Base-by-base conservation (phyloP, 1,140 invertebrate genomes). In the Probaryconus sp. region DNA sequence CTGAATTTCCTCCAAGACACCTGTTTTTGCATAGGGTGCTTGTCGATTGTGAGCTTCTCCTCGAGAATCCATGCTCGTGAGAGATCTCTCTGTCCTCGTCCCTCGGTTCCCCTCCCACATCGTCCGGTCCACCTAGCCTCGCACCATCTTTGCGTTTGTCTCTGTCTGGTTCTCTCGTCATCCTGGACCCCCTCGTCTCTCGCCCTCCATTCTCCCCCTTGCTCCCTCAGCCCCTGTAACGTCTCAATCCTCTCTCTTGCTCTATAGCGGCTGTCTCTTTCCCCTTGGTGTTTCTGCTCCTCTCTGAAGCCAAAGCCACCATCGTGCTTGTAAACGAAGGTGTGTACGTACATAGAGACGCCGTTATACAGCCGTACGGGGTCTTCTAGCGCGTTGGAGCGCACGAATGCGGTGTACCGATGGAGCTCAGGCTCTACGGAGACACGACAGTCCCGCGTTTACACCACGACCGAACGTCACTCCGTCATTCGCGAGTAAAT, bases 251-350 rank as follows among this genome's bases (percentile, higher is more conserved):
- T 38, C 35, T 24, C 38, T 7, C 16, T 7, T 43, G 2, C 16
- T 11, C 38, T 9, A 5, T 3, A 5, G 21, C 24, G 2, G 5
- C 14, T 10, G 35, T 47, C 18, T n/a, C 2, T 43, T 38, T n/a
- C 7, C 28, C 21, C 40, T 24, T 13, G 6, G n/a, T 14, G 17
- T 38, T 16, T 10, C 38, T 24, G 14, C 47, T 48, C 11, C 48
- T 45, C 28, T 9, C 17, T 38, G 30, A 40, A 28, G 43, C 60
- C 16, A 42, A 45, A 51, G 51, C 43, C 64, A 60, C 33, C 31
- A 31, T 26, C 64, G 64, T 68, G 30, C 53, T 58, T 37, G 51
- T 58, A 68, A 69, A 69, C 45, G 53, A 69, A 68, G 64, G 64
- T 60, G 53, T 69, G 53, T 69, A 60, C 53, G 45, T 58, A 14